phyloP scores from a whole-genome alignment of 1,140 invertebrate species.

The Heliconius nattereri region DNA sequence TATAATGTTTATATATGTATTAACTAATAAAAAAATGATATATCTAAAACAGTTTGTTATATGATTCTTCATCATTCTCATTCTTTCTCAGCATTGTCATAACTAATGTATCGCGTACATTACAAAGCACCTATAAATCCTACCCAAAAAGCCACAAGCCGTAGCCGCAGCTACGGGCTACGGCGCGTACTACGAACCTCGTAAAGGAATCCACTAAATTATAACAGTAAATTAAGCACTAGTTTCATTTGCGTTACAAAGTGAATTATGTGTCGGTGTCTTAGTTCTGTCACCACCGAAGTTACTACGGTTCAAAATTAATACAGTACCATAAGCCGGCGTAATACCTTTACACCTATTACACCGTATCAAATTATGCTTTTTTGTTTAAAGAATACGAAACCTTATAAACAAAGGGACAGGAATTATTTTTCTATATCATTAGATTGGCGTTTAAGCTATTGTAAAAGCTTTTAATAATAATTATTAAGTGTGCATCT shows the following conservation, averaged over 20 bases:
- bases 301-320: conserved; percentile 81
- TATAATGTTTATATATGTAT: neutral
- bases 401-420: conserved; percentile 34
- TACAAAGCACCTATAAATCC: conserved; percentile 49
- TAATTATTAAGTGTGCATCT: conserved; percentile 78
- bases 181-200: conserved; percentile 49
- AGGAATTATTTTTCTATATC: conserved; percentile 40
- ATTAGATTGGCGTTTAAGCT: conserved; percentile 41
- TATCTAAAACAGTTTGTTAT: neutral
- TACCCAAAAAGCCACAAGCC: conserved; percentile 47
- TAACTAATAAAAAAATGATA: neutral
- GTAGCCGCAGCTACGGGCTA: conserved; percentile 44
- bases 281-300: conserved; percentile 80
- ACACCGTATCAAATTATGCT: conserved; percentile 72
- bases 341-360: conserved; percentile 76
- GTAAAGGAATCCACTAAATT: conserved; percentile 79
- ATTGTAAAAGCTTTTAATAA: conserved; percentile 59
- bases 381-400: conserved; percentile 36
- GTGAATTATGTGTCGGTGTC: conserved; percentile 79
- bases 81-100: conserved; percentile 22
- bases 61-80: too few relatives aligned
- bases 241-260: conserved; percentile 80
- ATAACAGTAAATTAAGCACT: conserved; percentile 79
- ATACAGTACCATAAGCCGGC: conserved; percentile 79
- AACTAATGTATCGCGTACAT: conserved; percentile 44